Evolutionary conservation across 2,113 vertebrate genomes (phyloP).

Genomic region (Penelope pileata): DNA sequence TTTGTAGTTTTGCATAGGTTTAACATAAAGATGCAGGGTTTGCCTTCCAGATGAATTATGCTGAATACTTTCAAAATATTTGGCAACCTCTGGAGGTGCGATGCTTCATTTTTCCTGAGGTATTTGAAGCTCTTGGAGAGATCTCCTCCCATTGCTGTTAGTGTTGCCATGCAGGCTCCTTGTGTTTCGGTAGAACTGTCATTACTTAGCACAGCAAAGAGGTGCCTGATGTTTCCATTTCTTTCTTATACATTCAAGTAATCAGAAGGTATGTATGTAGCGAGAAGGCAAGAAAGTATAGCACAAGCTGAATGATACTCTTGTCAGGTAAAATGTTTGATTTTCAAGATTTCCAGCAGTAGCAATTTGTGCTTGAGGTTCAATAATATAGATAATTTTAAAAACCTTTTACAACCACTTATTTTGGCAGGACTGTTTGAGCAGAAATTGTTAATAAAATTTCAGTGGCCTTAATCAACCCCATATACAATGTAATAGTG

Average conservation of each 20-base stretch:
- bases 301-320: not conserved
- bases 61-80: not conserved
- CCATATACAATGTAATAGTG: not conserved
- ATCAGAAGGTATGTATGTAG: not conserved
- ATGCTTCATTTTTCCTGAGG: not conserved
- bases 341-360: slow-evolving; percentile 10
- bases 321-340: not conserved
- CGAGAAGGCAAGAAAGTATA: not conserved
- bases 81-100: not conserved
- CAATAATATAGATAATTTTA: not conserved
- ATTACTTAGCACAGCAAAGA: not conserved
- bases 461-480: not conserved
- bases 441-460: slow-evolving; percentile 4
- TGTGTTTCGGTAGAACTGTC: not conserved
- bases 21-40: not conserved
- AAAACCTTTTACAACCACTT: not conserved
- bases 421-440: not conserved
- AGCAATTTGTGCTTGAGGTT: slow-evolving; percentile 2
- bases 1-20: not conserved
- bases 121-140: not conserved
- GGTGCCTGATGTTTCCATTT: not conserved
- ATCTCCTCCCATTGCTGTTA: not conserved
- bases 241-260: not conserved
- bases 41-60: not conserved
- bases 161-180: not conserved